Evolutionary conservation across 2,113 vertebrate genomes (phyloP), one percentile per base, ranked within the genome.

Genomic region (Porphyrio hochstetteri): DNA sequence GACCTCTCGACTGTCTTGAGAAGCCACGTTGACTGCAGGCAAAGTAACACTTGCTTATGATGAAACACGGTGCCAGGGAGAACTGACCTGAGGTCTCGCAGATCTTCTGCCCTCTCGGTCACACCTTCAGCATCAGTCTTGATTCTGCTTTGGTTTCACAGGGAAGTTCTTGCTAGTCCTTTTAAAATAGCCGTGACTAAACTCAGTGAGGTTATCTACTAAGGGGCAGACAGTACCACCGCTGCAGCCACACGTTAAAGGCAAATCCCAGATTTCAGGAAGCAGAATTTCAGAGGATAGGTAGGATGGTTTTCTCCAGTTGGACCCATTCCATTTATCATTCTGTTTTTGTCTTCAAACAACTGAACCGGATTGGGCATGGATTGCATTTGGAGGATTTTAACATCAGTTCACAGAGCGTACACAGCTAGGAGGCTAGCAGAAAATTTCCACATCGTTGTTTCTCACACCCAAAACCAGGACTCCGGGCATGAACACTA

Each of bases 361-460:
- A 11, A 65, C 44, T 77, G 35, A 81, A 55, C 18, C 0, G 1
- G 36, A 71, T 11, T 10, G 21, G 25, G 20, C 50, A 52, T 0
- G 0, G 36, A 35, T 31, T 24, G 16, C 9, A 16, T 31, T 53
- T 60, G 25, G 38, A 71, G n/a, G 5, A 67, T 72, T 42, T 46
- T 63, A 71, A 56, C 53, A 78, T 11, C 2, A 7, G 33, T 42
- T 36, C 0, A 0, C 1, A 0, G 13, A 36, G 36, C 14, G 28
- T 10, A 35, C 2, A 21, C 33, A 42, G 52, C 13, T 29, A 27
- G 57, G 18, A 61, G 18, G n/a, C 18, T 4, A 72, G 21, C 79
- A 84, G n/a, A 53, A 46, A 68, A 83, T 23, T 36, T 59, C 27
- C 35, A 65, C 13, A 0, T 14, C 31, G 27, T 5, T 67, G 29